phyloP scores from a whole-genome alignment of 2,113 vertebrate species.

The Dicrurus megarhynchus region DNA sequence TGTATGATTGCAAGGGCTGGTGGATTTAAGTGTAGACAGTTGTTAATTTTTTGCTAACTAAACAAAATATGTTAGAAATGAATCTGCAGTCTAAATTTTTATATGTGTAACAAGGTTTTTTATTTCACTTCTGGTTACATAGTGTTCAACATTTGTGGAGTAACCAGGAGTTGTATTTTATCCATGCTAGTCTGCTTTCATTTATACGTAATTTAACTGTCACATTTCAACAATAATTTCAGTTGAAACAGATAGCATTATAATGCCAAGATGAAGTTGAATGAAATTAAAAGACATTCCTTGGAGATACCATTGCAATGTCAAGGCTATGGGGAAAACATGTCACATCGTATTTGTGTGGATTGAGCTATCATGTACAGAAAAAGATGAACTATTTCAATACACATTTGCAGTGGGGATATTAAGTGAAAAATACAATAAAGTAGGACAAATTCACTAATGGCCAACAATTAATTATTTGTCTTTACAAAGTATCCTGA shows the following conservation, averaged over 20 bases:
- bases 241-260: slow-evolving; percentile 1
- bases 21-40: neutral
- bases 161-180: neutral
- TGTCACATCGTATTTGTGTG: neutral
- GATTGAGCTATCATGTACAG: neutral
- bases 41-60: neutral
- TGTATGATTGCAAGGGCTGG: neutral
- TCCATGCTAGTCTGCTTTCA: slow-evolving; percentile 1
- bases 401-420: neutral
- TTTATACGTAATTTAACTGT: neutral
- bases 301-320: neutral
- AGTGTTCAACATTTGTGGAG: neutral
- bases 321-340: slow-evolving; percentile 9
- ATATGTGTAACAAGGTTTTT: neutral
- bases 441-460: neutral
- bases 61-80: neutral
- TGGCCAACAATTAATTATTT: neutral
- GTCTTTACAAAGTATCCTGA: neutral
- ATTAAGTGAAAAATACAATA: neutral
- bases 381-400: neutral
- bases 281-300: slow-evolving; percentile 5
- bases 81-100: neutral
- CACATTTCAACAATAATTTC: slow-evolving; percentile 27
- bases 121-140: neutral
- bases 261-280: neutral